Evolutionary conservation across 2,797 vertebrate species (phyloP).

Genomic region (Chelon labrosus): DNA sequence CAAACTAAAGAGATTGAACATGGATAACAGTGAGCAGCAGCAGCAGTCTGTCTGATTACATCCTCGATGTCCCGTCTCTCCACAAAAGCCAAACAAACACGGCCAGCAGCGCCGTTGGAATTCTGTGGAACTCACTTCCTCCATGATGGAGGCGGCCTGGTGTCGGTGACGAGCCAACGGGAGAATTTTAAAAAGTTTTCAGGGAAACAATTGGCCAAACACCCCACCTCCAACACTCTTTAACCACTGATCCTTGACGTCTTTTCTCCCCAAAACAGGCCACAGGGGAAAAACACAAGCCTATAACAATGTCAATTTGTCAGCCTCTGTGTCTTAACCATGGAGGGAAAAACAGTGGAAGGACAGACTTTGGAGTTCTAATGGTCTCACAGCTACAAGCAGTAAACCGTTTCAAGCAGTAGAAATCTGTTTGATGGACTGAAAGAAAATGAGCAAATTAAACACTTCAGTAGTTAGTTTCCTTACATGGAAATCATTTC

Average conservation of each 20-base stretch:
- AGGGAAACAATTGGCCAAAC: slow-evolving; percentile 50
- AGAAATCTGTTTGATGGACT: background rate
- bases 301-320: slow-evolving; percentile 55
- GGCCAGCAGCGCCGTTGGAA: slow-evolving; percentile 63
- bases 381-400: slow-evolving; percentile 18
- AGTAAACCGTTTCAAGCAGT: background rate
- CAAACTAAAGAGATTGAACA: slow-evolving; percentile 16
- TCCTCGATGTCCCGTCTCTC: slow-evolving; percentile 51
- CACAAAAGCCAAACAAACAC: slow-evolving; percentile 79
- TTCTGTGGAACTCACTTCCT: slow-evolving; percentile 61
- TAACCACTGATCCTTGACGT: slow-evolving; percentile 44
- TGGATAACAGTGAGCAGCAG: slow-evolving; percentile 16
- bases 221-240: slow-evolving; percentile 31
- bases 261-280: slow-evolving; percentile 28
- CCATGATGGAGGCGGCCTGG: slow-evolving; percentile 48
- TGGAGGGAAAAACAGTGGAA: slow-evolving; percentile 35
- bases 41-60: slow-evolving; percentile 63
- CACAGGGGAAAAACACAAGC: slow-evolving; percentile 45
- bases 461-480: background rate
- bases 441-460: slow-evolving; percentile 11
- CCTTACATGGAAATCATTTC: background rate
- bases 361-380: slow-evolving; percentile 42
- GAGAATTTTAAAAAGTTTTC: slow-evolving; percentile 31
- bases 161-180: slow-evolving; percentile 45
- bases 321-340: slow-evolving; percentile 40